phyloP scores from a whole-genome alignment of 2,113 vertebrate genomes.

The Sinocyclocheilus maitianheensis region DNA sequence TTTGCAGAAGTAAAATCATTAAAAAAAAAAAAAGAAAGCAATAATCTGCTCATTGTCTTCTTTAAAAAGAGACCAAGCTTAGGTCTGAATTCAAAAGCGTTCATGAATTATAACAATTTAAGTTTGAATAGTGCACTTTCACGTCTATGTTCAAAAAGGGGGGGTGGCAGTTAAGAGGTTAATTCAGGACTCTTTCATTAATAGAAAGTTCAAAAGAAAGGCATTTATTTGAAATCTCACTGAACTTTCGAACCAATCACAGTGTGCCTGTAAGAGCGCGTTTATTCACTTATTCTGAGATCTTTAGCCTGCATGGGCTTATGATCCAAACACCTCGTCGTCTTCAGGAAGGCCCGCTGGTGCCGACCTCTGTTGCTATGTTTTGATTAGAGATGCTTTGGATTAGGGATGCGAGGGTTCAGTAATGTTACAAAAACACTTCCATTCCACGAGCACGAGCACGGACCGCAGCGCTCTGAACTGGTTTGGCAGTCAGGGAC shows the following conservation, averaged over 20 bases:
- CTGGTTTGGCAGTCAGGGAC: neutral
- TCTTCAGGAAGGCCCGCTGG: neutral
- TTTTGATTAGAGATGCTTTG: slow-evolving; percentile 1
- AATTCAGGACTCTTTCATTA: neutral
- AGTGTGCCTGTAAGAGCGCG: neutral
- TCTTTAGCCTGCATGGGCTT: neutral
- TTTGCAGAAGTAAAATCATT: too few species aligned
- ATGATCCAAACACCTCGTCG: neutral
- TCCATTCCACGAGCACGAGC: neutral
- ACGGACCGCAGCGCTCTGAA: neutral
- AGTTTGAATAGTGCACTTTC: too few species aligned
- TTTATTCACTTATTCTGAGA: neutral
- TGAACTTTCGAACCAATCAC: neutral
- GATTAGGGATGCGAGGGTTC: neutral
- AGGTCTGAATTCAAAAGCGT: too few species aligned
- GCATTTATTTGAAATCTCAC: neutral
- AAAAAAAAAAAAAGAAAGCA: too few species aligned
- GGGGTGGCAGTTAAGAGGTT: too few species aligned
- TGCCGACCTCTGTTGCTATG: neutral
- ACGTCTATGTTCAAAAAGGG: too few species aligned
- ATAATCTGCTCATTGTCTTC: too few species aligned
- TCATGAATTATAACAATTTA: too few species aligned
- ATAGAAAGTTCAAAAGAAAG: too few species aligned
- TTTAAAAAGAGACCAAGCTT: too few species aligned
- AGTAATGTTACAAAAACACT: slow-evolving; percentile 9